Base-by-base conservation (phyloP, 2,113 vertebrate genomes). In the Bostrychus sinensis region DNA sequence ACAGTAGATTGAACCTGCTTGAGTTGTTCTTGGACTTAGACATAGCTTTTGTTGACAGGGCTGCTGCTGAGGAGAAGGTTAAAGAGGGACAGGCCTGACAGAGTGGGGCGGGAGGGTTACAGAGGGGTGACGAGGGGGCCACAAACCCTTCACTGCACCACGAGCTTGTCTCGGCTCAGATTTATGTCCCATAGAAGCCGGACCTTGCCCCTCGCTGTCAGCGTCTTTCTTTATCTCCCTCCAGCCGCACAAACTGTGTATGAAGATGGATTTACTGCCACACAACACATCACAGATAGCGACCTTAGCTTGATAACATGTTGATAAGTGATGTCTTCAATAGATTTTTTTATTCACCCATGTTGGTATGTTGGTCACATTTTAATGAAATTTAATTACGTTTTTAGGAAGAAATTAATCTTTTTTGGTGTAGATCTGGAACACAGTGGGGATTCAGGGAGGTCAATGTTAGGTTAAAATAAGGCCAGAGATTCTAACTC, bases 171-270 rank as follows among this genome's bases (percentile, higher is more conserved):
- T 84, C 17, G 28, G 46, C 48, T 56, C 46, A 81, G 75, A 83
- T 81, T 81, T 81, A 83, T 83, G 41, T 80, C 51, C 75, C 70
- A 72, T 59, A 59, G 54, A 53, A 81, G 54, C 55, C 30, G 62
- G 80, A 84, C 75, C 69, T 82, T 68, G 77, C 70, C 60, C 45
- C 62, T 77, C 13, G 12, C 80, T 81, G 75, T 80, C 82, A 79
- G 45, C 73, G 41, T 62, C 66, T 66, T 72, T 74, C 65, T 82
- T 70, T 51, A 66, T 66, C 51, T 68, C 1, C 39, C 36, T 66
- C 50, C 61, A 25, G 66, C 70, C 62, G 63, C 67, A 32, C 39
- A 62, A 41, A 53, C 39, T 28, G 23, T 63, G 62, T 69, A 34
- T 51, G 28, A 41, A 60, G 48, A 63, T 61, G 55, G 58, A 78